Conservation (phyloP, 2,797 vertebrate species). For the Galaxias olidus region DNA sequence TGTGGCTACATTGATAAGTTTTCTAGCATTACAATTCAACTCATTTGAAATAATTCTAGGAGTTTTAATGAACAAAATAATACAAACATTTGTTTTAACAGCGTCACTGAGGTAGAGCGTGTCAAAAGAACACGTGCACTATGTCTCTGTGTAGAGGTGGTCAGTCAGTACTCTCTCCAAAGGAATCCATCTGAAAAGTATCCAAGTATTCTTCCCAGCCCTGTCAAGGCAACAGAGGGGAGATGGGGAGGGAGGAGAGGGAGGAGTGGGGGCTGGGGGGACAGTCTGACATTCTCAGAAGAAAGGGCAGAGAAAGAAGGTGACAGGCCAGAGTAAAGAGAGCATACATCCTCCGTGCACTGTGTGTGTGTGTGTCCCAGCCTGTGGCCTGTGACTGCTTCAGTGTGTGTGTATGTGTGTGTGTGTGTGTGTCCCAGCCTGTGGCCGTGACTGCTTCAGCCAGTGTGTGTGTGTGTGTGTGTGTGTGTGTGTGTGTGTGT, state of each 20-base stretch:
- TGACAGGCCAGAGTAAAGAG: conserved; percentile 64
- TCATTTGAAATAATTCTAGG: too few species aligned
- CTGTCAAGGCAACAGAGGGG: conserved; percentile 16
- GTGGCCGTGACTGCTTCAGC: too few species aligned
- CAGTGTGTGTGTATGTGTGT: not conserved
- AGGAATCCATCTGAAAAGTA: too few species aligned
- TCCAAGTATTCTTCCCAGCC: too few species aligned
- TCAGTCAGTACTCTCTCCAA: too few species aligned
- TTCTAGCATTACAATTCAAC: too few species aligned
- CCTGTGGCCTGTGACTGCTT: too few species aligned
- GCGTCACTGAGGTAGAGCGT: too few species aligned
- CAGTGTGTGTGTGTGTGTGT: not conserved
- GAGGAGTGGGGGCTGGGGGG: not conserved
- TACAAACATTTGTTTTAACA: too few species aligned
- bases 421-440: not conserved
- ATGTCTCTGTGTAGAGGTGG: too few species aligned
- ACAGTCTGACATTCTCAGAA: conserved; percentile 68
- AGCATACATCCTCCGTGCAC: conserved; percentile 35
- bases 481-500: not conserved
- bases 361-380: not conserved
- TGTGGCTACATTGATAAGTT: too few species aligned
- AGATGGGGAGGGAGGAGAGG: conserved; percentile 21
- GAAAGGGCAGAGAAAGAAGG: conserved; percentile 67
- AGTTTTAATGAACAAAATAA: too few species aligned
- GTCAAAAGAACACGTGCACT: conserved; percentile 8